Evolutionary conservation across 1,140 invertebrate genomes (phyloP).

Genomic region (Littorina saxatilis): DNA sequence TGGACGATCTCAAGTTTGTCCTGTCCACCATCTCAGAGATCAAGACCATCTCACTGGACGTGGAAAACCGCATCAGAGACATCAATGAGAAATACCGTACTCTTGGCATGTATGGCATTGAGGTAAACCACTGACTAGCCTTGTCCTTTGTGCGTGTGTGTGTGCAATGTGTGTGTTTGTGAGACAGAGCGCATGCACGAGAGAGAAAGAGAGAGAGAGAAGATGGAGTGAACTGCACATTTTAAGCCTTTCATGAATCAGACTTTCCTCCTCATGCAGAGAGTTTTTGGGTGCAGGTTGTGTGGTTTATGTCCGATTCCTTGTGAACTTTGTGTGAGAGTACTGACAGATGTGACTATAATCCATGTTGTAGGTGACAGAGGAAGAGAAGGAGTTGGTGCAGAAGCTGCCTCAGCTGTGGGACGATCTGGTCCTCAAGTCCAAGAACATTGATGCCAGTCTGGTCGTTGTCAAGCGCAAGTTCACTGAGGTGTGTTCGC

Average conservation of each 20-base stretch:
- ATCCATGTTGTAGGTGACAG: too few relatives aligned
- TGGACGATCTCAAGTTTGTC: conserved; percentile 89
- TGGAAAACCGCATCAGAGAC: conserved; percentile 83
- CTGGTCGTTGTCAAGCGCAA: conserved; percentile 77
- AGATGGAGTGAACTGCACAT: too few relatives aligned
- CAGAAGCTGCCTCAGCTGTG: conserved; percentile 69
- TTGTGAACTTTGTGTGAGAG: too few relatives aligned
- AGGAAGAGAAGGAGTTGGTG: conserved; percentile 68
- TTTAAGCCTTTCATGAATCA: too few relatives aligned
- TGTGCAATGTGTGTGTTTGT: not conserved
- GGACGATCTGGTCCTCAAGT: conserved; percentile 73
- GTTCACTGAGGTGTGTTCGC: conserved; percentile 82
- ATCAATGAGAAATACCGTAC: conserved; percentile 79
- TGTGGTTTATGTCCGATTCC: too few relatives aligned
- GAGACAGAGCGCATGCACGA: not conserved
- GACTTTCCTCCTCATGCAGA: too few relatives aligned
- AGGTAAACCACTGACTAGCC: conserved; percentile 56
- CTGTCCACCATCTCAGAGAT: conserved; percentile 88
- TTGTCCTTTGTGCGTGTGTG: not conserved
- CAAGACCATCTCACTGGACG: conserved; percentile 83
- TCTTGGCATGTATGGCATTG: conserved; percentile 72
- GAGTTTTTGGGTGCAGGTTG: too few relatives aligned
- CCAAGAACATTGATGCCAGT: conserved; percentile 75
- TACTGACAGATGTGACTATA: too few relatives aligned
- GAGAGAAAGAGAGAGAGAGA: too few relatives aligned